A percentile compares a stretch with the other conserved stretches of the same genome.
Conservation (phyloP, 2,888 invertebrate genomes). For the Imbricaverruca yamaguchii region DNA sequence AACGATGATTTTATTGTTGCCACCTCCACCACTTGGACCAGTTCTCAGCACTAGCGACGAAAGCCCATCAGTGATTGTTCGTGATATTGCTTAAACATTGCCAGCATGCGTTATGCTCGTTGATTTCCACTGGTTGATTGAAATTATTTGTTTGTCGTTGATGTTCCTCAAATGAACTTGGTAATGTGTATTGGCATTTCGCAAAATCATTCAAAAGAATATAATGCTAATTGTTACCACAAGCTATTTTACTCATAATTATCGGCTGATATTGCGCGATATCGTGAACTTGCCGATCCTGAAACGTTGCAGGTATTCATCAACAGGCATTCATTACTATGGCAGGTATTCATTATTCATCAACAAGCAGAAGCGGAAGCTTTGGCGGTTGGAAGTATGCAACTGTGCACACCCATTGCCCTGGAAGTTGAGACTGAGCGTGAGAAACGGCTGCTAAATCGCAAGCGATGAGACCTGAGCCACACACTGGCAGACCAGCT, state of each 20-base stretch:
- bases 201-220: constrained; percentile 1
- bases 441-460: too few species aligned
- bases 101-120: background rate
- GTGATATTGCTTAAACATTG: background rate
- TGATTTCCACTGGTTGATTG: background rate
- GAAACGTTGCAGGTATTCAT: too few species aligned
- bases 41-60: background rate
- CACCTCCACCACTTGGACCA: background rate
- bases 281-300: too few species aligned
- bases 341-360: too few species aligned
- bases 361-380: too few species aligned
- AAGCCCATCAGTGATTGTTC: background rate
- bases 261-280: too few species aligned
- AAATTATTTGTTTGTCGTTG: background rate
- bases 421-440: too few species aligned
- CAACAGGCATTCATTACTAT: too few species aligned
- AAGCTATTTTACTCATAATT: background rate
- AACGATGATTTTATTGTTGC: background rate
- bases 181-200: background rate
- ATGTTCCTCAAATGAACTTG: background rate
- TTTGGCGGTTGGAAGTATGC: too few species aligned
- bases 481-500: too few species aligned
- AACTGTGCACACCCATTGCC: too few species aligned
- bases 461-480: too few species aligned
- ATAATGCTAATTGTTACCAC: background rate